Evolutionary conservation across 2,113 vertebrate species (phyloP), one percentile per base, ranked within the genome.

Genomic region (Glareola pratincola): DNA sequence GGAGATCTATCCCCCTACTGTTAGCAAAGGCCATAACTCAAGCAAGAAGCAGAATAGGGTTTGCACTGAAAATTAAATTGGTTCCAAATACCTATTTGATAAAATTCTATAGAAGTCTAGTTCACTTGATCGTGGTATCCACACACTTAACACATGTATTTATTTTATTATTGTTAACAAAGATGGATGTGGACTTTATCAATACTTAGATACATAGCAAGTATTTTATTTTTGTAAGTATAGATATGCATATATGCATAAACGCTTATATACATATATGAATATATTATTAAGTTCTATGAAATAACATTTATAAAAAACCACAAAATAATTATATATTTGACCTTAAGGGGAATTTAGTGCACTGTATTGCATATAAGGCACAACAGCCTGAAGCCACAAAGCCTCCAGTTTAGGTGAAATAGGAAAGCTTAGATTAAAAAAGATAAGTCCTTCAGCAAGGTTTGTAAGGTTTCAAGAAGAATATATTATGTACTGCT

Each of bases 231-330:
- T 78, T 51, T 56, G 3, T 32, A 56, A 47, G 11, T 57, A 11
- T 3, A 75, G 16, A 22, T 36, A 80, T 20, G 29, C 7, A 67
- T 34, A 78, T 11, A 56, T 29, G 34, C 32, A 84, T 17, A 59
- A 6, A 75, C 0, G 0, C n/a, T 67, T 62, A 37, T 13, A 74
- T 4, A 47, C 1, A 30, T 23, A 32, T 12, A 30, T 0, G 1
- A 63, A 57, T 39, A 17, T 0, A 2, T 36, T 20, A n/a, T 54
- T 56, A 64, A 48, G 3, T 64, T 43, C 2, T 14, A 41, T 23
- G 57, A 83, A 71, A 53, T 19, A 84, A 56, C 14, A 22, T 62
- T 56, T 3, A 29, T 43, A 24, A 67, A 7, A 47, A 16, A 24
- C 32, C 43, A 39, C 53, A 29, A 64, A 22, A 27, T 36, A 73